A percentile compares a stretch with the other conserved stretches of the same genome.
phyloP scores from a whole-genome alignment of 2,888 invertebrate species.

The Melieria omissa region DNA sequence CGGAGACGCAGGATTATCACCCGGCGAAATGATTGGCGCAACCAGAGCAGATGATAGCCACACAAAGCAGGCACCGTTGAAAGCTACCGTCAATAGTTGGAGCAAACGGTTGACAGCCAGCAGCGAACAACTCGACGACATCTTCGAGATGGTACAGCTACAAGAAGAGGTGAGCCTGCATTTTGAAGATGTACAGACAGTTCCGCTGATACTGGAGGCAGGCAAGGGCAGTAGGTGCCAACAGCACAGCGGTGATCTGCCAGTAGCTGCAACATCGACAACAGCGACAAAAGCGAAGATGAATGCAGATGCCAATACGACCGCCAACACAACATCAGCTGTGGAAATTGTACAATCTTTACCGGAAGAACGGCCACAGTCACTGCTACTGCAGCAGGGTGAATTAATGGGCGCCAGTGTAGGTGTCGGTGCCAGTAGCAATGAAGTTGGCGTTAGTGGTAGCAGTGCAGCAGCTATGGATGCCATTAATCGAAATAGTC shows the following conservation, averaged over 20 bases:
- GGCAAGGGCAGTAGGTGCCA: background rate
- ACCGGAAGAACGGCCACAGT: conserved; percentile 44
- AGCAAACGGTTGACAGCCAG: conserved; percentile 29
- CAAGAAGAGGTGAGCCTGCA: conserved; percentile 37
- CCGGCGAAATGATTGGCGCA: conserved; percentile 39
- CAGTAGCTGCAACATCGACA: conserved; percentile 20
- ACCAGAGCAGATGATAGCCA: conserved; percentile 24
- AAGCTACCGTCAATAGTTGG: background rate
- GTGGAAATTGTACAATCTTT: conserved; percentile 46
- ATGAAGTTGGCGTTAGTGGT: background rate
- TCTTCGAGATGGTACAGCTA: conserved; percentile 56
- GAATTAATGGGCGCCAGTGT: conserved; percentile 30
- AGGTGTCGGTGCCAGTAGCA: conserved; percentile 15
- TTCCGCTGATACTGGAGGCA: background rate
- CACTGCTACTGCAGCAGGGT: conserved; percentile 25
- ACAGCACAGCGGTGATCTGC: background rate
- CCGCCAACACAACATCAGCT: background rate
- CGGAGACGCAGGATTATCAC: conserved; percentile 44
- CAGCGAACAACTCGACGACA: conserved; percentile 46
- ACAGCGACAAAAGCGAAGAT: conserved; percentile 26
- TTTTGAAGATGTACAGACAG: background rate
- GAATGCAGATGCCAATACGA: conserved; percentile 40
- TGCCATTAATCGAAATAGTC: conserved; percentile 46
- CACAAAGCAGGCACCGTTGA: conserved; percentile 12
- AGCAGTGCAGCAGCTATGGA: conserved; percentile 42